Base-by-base conservation (phyloP, 1,140 invertebrate genomes). In the Helicoverpa zea region DNA sequence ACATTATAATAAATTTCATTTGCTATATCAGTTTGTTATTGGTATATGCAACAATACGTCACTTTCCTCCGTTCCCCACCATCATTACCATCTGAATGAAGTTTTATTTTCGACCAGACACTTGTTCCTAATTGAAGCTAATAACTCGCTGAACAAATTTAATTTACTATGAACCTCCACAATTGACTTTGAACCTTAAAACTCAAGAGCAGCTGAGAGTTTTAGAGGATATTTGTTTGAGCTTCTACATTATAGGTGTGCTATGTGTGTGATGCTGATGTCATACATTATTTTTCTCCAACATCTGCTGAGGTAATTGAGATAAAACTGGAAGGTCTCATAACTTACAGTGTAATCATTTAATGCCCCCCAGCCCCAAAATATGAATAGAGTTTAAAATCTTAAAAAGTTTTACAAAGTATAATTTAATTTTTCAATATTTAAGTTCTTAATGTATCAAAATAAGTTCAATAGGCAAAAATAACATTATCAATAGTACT, bases 51-150 rank as follows among this genome's bases (percentile, higher is more conserved):
- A 89, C 81, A 78, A 58, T 81, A 73, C 86, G 85, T 88, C 84
- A 85, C 81, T 86, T 74, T 68, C 83, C 82, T 84, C 75, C 79
- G 80, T 81, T 86, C 86, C 84, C 82, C 58, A 81, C 81, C 51
- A 18, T 35, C 35, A 80, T 58, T 49, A 54, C 11, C 52, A 64
- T 52, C 74, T 84, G 75, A 86, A 89, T 88, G 78, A 84, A 83
- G 81, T 85, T 88, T 87, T 88, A 89, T 90, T 88, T 88, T 88
- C 73, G 80, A 88, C 82, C 83, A 85, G 73, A 85, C 83, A 84
- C 77, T 86, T 86, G 83, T 84, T 86, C 84, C 83, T 91, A 90
- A 91, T 90, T 91, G 87, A 86, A 77, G 66, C 80, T 89, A 90
- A 90, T 88, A 88, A 88, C 84, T 81, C 54, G 75, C 51, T 74